A percentile compares a stretch with the other conserved stretches of the same genome.
These are phyloP conservation scores for Gymnogyps californianus DNA, from an alignment of 2,113 vertebrate genomes.

Conservation along the genomic window DNA sequence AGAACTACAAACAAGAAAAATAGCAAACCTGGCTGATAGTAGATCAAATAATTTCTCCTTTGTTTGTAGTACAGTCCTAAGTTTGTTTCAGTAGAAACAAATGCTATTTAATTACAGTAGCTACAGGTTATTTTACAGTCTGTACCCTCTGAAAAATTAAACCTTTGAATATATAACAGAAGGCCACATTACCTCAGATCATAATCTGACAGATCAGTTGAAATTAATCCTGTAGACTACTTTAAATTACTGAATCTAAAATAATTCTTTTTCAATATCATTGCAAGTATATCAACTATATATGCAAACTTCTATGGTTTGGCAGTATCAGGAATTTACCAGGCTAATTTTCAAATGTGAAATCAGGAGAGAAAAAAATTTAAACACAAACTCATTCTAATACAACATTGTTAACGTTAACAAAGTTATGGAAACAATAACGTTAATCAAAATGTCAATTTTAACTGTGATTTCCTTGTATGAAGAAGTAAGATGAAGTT, in stretches of 20 bases:
- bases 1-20: background rate
- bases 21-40: background rate
- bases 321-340: background rate
- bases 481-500: background rate
- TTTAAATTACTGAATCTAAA: background rate
- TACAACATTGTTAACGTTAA: background rate
- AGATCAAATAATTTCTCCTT: background rate
- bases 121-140: background rate
- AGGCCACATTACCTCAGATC: background rate
- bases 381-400: background rate
- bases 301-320: background rate
- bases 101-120: background rate
- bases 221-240: background rate
- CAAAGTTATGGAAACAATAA: background rate
- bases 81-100: background rate
- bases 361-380: background rate
- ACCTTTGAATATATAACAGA: background rate
- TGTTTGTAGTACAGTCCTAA: background rate
- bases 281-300: background rate
- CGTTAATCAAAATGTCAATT: background rate
- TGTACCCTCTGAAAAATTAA: background rate
- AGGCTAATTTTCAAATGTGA: background rate
- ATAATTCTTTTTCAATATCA: background rate
- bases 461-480: background rate
- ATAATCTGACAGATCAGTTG: background rate